Evolutionary conservation across 2,113 vertebrate genomes (phyloP).

Genomic region (Sardina pilchardus): DNA sequence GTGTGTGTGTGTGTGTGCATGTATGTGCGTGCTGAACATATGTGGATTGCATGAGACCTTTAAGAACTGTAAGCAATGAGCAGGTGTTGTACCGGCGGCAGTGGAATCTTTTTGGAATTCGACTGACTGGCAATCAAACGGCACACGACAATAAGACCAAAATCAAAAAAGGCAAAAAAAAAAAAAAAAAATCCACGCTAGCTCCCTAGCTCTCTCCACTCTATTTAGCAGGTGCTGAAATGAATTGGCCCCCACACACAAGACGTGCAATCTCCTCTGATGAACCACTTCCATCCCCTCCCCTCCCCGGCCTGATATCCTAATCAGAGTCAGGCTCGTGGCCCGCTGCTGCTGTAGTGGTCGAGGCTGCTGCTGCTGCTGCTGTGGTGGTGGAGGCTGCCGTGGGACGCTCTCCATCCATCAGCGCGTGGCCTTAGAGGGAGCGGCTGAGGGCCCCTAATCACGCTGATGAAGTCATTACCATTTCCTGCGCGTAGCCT

Average conservation of each 20-base stretch:
- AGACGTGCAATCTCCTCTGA: neutral
- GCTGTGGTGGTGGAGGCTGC: neutral
- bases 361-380: too few relatives aligned
- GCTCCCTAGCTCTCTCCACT: neutral
- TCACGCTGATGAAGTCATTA: slow-evolving; percentile 16
- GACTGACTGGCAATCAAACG: neutral
- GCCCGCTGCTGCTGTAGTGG: neutral
- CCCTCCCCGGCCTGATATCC: neutral
- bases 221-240: neutral
- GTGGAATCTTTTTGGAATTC: neutral
- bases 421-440: neutral
- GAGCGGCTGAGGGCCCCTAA: neutral
- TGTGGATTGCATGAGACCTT: neutral
- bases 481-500: neutral
- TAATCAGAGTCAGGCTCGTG: neutral
- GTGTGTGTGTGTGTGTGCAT: too few relatives aligned
- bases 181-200: too few relatives aligned
- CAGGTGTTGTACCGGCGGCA: neutral
- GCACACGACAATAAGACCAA: neutral
- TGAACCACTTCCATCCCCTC: neutral
- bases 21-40: neutral
- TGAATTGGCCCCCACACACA: neutral
- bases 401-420: neutral
- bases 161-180: neutral
- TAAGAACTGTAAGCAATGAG: neutral